These are phyloP conservation scores for Xylota sylvarum DNA, from an alignment of 2,888 invertebrate genomes.

Conservation along the genomic window DNA sequence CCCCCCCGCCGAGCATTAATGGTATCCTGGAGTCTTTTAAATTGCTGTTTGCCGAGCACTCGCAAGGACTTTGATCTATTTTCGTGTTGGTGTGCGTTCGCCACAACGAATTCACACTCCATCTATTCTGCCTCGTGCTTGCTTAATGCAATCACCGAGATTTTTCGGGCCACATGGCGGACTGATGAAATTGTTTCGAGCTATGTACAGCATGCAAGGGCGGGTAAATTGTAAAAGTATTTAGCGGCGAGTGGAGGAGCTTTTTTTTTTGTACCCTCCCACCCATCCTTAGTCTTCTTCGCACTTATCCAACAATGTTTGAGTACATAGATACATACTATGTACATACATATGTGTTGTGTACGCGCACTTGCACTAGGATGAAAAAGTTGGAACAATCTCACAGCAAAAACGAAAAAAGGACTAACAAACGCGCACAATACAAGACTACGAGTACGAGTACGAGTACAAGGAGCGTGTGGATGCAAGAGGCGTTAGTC, in stretches of 20 bases:
- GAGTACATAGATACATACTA: background rate
- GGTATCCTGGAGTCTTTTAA: constrained; percentile 31
- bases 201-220: constrained; percentile 3
- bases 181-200: constrained; percentile 36
- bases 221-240: constrained; percentile 29
- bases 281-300: constrained; percentile 1
- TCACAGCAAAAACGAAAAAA: background rate
- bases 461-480: background rate
- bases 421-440: constrained; percentile 11
- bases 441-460: no score
- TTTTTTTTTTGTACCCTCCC: constrained; percentile 1
- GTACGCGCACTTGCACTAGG: background rate
- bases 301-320: constrained; percentile 8
- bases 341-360: no score
- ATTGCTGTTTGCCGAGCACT: constrained; percentile 43
- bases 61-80: constrained; percentile 66
- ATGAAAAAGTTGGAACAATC: constrained; percentile 25
- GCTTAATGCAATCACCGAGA: constrained; percentile 44
- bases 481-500: constrained; percentile 15
- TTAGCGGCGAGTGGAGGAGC: constrained; percentile 16
- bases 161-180: constrained; percentile 28
- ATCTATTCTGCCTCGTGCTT: constrained; percentile 22
- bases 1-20: constrained; percentile 2
- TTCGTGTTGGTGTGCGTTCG: constrained; percentile 30
- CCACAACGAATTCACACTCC: constrained; percentile 33